A percentile compares a stretch with the other conserved stretches of the same genome.
Evolutionary conservation across 2,113 vertebrate species (phyloP).

Genomic region (Leptobrachium leishanense): DNA sequence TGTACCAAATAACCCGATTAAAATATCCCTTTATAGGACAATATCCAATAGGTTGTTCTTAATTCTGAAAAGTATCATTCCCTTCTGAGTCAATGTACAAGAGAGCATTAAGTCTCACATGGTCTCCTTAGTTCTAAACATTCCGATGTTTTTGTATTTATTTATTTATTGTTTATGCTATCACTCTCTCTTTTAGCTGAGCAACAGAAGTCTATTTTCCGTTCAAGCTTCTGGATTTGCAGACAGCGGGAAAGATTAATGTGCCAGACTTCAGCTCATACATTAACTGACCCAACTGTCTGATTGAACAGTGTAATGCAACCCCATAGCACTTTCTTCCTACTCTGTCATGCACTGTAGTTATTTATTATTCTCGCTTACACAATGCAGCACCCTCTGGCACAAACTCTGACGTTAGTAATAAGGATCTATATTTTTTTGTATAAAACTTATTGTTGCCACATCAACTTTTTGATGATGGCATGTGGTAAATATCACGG

Average conservation of each 20-base stretch:
- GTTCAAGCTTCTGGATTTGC: conserved; percentile 7
- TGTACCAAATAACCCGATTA: too few species aligned
- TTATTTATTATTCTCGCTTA: conserved; percentile 58
- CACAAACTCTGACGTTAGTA: conserved; percentile 53
- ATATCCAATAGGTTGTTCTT: too few species aligned
- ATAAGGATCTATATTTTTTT: conserved; percentile 47
- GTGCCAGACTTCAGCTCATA: conserved; percentile 47
- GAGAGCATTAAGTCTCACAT: neutral
- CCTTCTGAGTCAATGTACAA: too few species aligned
- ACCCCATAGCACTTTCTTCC: conserved; percentile 42
- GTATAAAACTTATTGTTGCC: neutral
- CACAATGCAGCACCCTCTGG: conserved; percentile 53
- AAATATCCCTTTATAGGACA: too few species aligned
- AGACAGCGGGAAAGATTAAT: conserved; percentile 49
- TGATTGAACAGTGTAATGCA: conserved; percentile 52
- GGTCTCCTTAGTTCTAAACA: neutral
- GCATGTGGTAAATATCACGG: neutral
- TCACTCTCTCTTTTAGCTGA: conserved; percentile 2
- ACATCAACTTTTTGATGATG: conserved; percentile 20
- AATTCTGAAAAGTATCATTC: too few species aligned
- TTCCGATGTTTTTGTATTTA: neutral
- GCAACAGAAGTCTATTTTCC: neutral
- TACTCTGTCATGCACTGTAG: conserved; percentile 42
- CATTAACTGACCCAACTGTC: conserved; percentile 52
- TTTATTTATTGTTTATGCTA: neutral